Evolutionary conservation across 2,797 vertebrate genomes (phyloP), one percentile per base, ranked within the genome.

Genomic region (Silurus aristotelis): DNA sequence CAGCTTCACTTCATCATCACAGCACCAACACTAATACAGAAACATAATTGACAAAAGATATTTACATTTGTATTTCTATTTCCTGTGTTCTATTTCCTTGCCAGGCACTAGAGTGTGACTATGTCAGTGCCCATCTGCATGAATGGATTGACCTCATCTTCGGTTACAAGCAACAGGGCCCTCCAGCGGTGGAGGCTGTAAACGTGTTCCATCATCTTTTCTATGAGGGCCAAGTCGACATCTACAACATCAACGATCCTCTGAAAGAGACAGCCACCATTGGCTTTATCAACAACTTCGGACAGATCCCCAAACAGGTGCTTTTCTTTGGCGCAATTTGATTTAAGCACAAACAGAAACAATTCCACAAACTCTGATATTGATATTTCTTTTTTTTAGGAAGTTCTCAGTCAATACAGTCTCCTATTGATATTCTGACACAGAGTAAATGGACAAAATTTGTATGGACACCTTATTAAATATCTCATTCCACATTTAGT

Each of bases 121-220:
- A 97, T 17, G 98, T 99, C 72, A 99, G 98, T 2, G 95, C 97
- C 13, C 98, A 98, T 89, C 96, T 99, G 55, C 98, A 99, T 10
- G 98, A 99, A 89, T 99, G 98, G 98, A 99, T 99, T 66, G 98
- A 99, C 91, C 93, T 99, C 87, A 97, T 99, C 85, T 99, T 99
- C 55, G 98, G 98, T 87, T 99, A 97, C 89, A 99, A 99, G 94
- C 98, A 99, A 93, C 98, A 99, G 93, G 98, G 98, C 1, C 97
- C 97, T 8, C 95, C 98, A 0, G 98, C 98, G 0, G 97, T 99
- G 81, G 98, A 99, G 91, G 96, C 98, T 0, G 97, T 99, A 27
- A 99, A 99, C 86, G 98, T 99, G 88, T 99, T 99, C 92, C 98
- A 99, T 92, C 98, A 99, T 92, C 97, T 99, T 79, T 99, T 99